Evolutionary conservation across 1,140 invertebrate species (phyloP).

Genomic region (Diplogasteroides magnus): DNA sequence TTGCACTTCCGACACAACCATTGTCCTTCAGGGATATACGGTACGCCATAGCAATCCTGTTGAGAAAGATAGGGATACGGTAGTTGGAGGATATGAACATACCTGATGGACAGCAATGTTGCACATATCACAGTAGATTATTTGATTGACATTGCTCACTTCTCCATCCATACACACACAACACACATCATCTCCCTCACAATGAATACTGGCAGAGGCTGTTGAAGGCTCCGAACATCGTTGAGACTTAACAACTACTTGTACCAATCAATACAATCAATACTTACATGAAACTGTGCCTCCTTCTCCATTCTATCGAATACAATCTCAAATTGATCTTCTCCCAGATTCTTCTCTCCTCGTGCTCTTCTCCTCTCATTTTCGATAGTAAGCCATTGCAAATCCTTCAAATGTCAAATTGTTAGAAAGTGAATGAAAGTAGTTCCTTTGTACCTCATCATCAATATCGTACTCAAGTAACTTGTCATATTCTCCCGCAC

Average conservation of each 20-base stretch:
- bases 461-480: slow-evolving; percentile 13
- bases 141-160: slow-evolving; percentile 90
- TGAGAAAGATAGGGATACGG: slow-evolving; percentile 6
- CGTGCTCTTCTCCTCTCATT: neutral
- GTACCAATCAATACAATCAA: neutral
- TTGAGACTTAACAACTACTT: neutral
- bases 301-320: slow-evolving; percentile 22
- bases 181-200: slow-evolving; percentile 66
- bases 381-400: neutral
- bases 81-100: no score
- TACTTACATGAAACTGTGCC: slow-evolving; percentile 1
- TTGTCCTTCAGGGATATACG: slow-evolving; percentile 96
- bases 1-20: slow-evolving; percentile 90
- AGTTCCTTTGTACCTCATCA: slow-evolving; percentile 11
- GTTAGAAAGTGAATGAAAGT: neutral
- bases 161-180: slow-evolving; percentile 84
- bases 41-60: slow-evolving; percentile 92
- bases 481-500: neutral
- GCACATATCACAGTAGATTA: slow-evolving; percentile 98
- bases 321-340: slow-evolving; percentile 6
- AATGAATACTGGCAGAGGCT: neutral
- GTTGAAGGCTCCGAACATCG: neutral
- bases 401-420: slow-evolving; percentile 3
- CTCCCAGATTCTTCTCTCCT: neutral
- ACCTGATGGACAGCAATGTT: slow-evolving; percentile 92